phyloP scores from a whole-genome alignment of 2,113 vertebrate species.

The Antechinus flavipes region DNA sequence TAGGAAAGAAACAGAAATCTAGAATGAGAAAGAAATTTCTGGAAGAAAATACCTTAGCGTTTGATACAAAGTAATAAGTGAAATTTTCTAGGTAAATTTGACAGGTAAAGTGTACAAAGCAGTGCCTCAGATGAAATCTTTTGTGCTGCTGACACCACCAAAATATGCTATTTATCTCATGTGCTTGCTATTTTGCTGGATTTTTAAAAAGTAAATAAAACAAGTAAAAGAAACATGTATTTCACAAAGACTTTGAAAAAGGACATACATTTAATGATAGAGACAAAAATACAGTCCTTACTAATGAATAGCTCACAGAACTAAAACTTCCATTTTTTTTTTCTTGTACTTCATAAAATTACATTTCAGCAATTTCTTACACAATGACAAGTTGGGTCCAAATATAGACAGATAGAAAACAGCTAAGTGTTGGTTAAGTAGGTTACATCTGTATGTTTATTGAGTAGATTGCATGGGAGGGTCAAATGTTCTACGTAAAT shows the following conservation, averaged over 20 bases:
- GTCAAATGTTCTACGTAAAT: constrained; percentile 80
- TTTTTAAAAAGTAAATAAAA: constrained; percentile 18
- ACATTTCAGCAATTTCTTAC: constrained; percentile 33
- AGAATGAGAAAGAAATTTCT: background rate
- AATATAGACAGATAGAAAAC: constrained; percentile 63
- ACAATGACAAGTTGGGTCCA: constrained; percentile 54
- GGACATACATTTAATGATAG: constrained; percentile 78
- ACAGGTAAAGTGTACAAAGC: background rate
- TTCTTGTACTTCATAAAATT: constrained; percentile 31
- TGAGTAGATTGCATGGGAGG: constrained; percentile 37
- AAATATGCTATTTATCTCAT: background rate
- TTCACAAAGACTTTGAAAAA: constrained; percentile 79
- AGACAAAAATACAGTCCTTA: constrained; percentile 75
- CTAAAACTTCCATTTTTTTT: background rate
- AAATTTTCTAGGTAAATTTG: background rate
- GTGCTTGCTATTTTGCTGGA: background rate
- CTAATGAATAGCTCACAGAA: constrained; percentile 41
- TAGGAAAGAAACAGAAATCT: background rate
- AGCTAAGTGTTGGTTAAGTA: constrained; percentile 70
- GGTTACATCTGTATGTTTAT: constrained; percentile 64
- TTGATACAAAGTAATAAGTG: background rate
- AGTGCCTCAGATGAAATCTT: background rate
- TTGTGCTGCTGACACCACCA: background rate
- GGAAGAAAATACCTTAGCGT: background rate
- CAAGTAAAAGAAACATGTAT: constrained; percentile 72